Conservation (phyloP, 2,797 vertebrate species). For the Glossophaga mutica region DNA sequence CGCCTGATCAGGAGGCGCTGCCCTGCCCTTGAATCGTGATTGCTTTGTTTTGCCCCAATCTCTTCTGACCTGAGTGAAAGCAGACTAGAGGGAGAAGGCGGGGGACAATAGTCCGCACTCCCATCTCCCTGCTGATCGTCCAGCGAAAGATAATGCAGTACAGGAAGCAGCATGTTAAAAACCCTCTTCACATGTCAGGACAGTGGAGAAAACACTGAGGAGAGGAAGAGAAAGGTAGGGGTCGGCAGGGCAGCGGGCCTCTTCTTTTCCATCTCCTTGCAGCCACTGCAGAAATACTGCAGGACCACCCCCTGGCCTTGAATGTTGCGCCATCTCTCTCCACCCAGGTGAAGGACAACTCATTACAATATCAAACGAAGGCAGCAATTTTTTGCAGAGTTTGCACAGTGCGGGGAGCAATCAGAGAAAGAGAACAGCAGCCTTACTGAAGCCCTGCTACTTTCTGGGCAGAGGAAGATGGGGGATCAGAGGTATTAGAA, state of each 20-base stretch:
- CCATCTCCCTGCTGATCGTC: neutral
- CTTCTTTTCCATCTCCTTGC: neutral
- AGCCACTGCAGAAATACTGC: neutral
- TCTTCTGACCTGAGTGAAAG: constrained; percentile 55
- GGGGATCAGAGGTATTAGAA: constrained; percentile 73
- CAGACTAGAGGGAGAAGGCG: constrained; percentile 40
- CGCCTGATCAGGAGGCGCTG: neutral
- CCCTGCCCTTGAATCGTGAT: neutral
- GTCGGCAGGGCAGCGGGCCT: constrained; percentile 23
- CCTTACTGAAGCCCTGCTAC: constrained; percentile 66
- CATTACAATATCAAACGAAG: constrained; percentile 40
- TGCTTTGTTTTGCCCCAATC: neutral
- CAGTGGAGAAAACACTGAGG: neutral
- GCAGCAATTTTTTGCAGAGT: constrained; percentile 55
- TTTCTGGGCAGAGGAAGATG: constrained; percentile 57
- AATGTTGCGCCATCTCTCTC: neutral
- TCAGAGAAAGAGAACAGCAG: constrained; percentile 51
- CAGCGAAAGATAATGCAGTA: neutral
- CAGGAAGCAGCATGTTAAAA: constrained; percentile 25
- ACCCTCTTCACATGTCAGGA: constrained; percentile 1
- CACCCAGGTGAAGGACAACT: neutral
- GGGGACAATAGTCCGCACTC: neutral
- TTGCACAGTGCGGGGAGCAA: constrained; percentile 66
- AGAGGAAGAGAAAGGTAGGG: neutral
- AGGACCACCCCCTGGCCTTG: neutral